Percentiles rank a stretch among this genome's conserved stretches.
Evolutionary conservation across 2,797 vertebrate genomes (phyloP).

Genomic region (Hybognathus amarus): DNA sequence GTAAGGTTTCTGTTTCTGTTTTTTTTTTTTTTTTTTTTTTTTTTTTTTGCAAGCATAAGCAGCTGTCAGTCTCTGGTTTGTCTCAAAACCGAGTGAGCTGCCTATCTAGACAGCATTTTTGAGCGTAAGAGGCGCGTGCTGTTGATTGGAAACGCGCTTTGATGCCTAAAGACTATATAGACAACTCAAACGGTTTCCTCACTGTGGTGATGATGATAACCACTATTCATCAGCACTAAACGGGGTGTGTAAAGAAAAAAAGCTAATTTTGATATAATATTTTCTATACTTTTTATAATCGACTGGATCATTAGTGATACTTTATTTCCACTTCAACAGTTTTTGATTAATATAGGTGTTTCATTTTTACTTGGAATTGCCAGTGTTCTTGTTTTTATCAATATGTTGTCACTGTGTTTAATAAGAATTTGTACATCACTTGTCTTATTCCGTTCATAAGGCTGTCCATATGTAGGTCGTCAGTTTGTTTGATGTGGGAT

Average conservation of each 20-base stretch:
- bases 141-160: neutral
- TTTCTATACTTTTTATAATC: neutral
- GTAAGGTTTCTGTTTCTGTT: slow-evolving; percentile 65
- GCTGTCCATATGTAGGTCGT: slow-evolving; percentile 44
- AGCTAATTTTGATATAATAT: neutral
- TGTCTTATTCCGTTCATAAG: neutral
- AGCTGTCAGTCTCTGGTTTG: slow-evolving; percentile 34
- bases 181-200: neutral
- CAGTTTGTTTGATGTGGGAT: slow-evolving; percentile 46
- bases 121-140: neutral
- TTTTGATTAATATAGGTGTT: neutral
- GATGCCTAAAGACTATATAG: neutral
- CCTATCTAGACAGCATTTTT: neutral
- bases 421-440: neutral
- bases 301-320: neutral
- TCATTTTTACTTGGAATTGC: neutral
- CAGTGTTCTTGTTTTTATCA: neutral
- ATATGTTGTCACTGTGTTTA: neutral
- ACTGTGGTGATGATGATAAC: neutral
- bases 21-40: no score
- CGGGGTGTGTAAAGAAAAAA: neutral
- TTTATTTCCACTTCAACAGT: neutral
- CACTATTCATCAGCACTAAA: neutral
- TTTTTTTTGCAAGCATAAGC: neutral
- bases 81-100: neutral